Evolutionary conservation across 2,113 vertebrate species (phyloP).

Genomic region (Meleagris gallopavo): DNA sequence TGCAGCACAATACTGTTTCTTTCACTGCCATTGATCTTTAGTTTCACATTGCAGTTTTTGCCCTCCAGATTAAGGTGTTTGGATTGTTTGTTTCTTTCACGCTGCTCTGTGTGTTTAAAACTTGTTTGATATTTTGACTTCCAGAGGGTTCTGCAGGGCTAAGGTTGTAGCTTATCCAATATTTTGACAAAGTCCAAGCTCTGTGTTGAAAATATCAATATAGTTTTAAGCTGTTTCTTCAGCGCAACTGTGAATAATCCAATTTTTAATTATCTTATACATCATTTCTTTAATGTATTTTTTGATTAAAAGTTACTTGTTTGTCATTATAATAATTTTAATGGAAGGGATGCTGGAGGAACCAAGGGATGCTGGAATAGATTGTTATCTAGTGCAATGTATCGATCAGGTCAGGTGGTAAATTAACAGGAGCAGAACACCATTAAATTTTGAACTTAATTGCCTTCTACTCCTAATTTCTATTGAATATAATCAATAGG

Average conservation of each 20-base stretch:
- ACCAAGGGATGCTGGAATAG: constrained; percentile 55
- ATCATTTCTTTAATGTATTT: constrained; percentile 3
- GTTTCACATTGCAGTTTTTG: constrained; percentile 34
- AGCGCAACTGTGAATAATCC: constrained; percentile 19
- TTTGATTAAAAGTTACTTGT: constrained; percentile 33
- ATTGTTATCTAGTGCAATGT: constrained; percentile 75
- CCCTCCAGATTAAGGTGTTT: not conserved
- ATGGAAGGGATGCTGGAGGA: constrained; percentile 57
- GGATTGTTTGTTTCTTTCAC: not conserved
- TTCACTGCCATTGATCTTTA: constrained; percentile 20
- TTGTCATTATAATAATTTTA: constrained; percentile 71
- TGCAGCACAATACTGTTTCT: not conserved
- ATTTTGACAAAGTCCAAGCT: not conserved
- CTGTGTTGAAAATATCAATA: not conserved
- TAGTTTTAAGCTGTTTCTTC: constrained; percentile 21
- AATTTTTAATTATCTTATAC: constrained; percentile 49
- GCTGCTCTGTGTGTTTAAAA: constrained; percentile 20
- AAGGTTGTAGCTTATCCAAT: constrained; percentile 7
- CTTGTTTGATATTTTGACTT: constrained; percentile 41
- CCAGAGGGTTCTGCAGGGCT: not conserved
- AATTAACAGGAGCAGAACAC: constrained; percentile 82
- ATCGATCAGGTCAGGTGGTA: constrained; percentile 84
- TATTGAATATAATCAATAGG: constrained; percentile 82
- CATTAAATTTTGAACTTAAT: constrained; percentile 86
- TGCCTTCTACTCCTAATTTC: constrained; percentile 85